phyloP scores from a whole-genome alignment of 2,888 invertebrate genomes.

The Barypeithes pellucidus region DNA sequence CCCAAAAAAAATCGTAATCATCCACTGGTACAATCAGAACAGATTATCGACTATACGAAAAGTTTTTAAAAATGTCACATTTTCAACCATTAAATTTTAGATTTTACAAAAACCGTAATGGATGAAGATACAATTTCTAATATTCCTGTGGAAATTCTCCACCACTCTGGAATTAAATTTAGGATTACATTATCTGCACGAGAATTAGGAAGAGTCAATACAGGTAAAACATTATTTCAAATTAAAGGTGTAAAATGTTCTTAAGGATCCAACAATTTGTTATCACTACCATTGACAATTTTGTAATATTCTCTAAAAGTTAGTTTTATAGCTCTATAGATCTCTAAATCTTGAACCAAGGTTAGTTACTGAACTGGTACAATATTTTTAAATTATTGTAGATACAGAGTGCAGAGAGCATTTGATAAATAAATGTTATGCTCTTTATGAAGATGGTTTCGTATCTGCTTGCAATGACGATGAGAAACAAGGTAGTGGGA shows the following conservation, averaged over 20 bases:
- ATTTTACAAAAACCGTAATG: background rate
- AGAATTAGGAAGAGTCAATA: background rate
- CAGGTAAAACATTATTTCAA: too few relatives aligned
- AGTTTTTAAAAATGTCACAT: background rate
- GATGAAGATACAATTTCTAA: background rate
- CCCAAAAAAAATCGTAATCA: background rate
- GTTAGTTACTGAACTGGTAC: background rate
- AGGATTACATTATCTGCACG: background rate
- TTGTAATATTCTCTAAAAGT: background rate
- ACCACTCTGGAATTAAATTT: background rate
- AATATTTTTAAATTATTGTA: background rate
- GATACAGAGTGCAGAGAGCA: background rate
- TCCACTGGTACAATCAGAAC: background rate
- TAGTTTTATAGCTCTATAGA: background rate
- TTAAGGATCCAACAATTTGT: background rate
- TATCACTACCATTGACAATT: background rate
- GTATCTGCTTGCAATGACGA: background rate
- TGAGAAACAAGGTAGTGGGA: background rate
- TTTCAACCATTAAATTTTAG: background rate
- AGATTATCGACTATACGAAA: background rate
- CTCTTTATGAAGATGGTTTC: background rate
- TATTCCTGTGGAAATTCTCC: background rate
- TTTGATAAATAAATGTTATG: background rate
- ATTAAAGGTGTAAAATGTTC: background rate
- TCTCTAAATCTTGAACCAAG: background rate